Evolutionary conservation across 1,140 invertebrate species (phyloP), one percentile per base, ranked within the genome.

Genomic region (Drosophila repleta): DNA sequence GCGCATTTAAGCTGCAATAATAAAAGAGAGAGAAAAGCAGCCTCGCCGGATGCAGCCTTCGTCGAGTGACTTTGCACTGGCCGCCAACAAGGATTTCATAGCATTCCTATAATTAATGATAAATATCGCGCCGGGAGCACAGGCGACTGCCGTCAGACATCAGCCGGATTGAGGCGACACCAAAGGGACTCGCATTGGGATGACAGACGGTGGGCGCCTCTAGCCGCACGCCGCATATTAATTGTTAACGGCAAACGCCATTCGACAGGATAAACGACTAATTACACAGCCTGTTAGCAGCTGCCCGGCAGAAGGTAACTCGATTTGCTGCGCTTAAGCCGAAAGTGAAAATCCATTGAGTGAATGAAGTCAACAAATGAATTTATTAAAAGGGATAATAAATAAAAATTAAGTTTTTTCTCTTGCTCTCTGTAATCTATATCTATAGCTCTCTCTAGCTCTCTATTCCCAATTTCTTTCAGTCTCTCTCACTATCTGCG

Each of bases 71-170:
- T 85, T 74, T 55, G 48, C 53, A 10, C 32, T 21, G 41, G 41
- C 37, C 24, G 45, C 24, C 51, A 55, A 43, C 37, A 65, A 65
- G 41, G 62, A 65, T 67, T 83, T 79, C 48, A 61, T 46, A 49
- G 67, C 57, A 70, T 74, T 68, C 48, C 45, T 77, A 79, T 87
- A 88, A 87, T 87, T 87, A 79, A 87, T 87, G 67, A 88, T 88
- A 87, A 83, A 85, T 82, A 85, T 85, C 74, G 53, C 58, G 29
- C 43, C 11, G 26, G 55, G 55, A 26, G 53, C 39, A 49, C 51
- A 29, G 10, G 43, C 41, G 61, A 26, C 39, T 48, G 48, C 57
- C 57, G 35, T 17, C n/a, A 45, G 39, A 69, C 57, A 39, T 7
- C 73, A 71, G 64, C 45, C 64, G 41, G 70, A 74, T 62, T 51